Evolutionary conservation across 2,888 invertebrate genomes (phyloP).

Genomic region (Pyrocoelia pectoralis): DNA sequence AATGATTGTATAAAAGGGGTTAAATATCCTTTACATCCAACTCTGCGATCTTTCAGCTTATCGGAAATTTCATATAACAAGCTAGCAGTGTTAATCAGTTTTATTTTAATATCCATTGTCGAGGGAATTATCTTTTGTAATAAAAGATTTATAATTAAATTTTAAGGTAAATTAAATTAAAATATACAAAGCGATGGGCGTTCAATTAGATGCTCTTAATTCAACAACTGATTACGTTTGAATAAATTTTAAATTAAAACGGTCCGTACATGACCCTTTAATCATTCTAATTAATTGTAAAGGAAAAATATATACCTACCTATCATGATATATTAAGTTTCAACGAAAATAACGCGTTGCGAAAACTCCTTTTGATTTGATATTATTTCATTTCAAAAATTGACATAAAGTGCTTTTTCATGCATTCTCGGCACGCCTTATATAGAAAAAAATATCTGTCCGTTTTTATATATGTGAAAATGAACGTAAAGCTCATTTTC

Average conservation of each 20-base stretch:
- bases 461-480: constrained; percentile 39
- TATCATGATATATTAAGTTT: background rate
- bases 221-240: background rate
- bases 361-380: no score
- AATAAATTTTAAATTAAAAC: background rate
- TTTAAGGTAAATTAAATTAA: constrained; percentile 6
- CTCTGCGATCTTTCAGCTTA: no score
- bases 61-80: no score
- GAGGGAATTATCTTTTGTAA: background rate
- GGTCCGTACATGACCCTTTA: background rate
- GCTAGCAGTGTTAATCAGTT: no score
- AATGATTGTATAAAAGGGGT: no score
- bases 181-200: background rate
- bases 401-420: constrained; percentile 25
- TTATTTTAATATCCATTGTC: background rate
- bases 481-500: constrained; percentile 35
- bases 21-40: no score
- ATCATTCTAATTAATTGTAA: background rate
- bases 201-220: background rate
- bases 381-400: constrained; percentile 17
- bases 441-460: constrained; percentile 39
- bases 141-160: constrained; percentile 4
- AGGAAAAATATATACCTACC: background rate
- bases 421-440: constrained; percentile 39
- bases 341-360: background rate